A percentile compares a stretch with the other conserved stretches of the same genome.
Evolutionary conservation across 1,140 invertebrate genomes (phyloP).

Genomic region (Drosophila arizonae): DNA sequence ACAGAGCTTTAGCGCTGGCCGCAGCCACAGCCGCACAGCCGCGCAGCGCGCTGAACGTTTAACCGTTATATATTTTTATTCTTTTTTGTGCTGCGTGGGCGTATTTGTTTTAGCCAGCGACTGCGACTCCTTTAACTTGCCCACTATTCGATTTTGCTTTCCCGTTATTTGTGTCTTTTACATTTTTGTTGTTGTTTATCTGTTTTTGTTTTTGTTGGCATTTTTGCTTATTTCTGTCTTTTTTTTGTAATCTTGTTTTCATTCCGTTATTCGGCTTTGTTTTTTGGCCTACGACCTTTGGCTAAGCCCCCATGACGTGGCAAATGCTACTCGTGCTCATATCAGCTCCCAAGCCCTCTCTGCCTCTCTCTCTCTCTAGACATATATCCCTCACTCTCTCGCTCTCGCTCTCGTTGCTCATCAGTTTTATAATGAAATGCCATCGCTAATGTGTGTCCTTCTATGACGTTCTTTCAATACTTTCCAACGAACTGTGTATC

Average conservation of each 20-base stretch:
- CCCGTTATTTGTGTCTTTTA: conserved; percentile 27
- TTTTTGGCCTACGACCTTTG: conserved; percentile 44
- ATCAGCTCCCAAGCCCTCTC: conserved; percentile 11
- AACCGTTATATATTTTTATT: conserved; percentile 2
- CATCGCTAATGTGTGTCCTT: conserved; percentile 48
- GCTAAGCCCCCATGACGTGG: conserved; percentile 35
- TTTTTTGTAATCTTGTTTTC: conserved; percentile 14
- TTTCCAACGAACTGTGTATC: conserved; percentile 31
- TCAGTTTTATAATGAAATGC: conserved; percentile 46
- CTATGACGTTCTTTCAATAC: conserved; percentile 44
- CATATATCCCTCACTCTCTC: conserved; percentile 1
- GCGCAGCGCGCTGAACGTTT: background rate
- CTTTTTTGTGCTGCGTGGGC: conserved; percentile 10
- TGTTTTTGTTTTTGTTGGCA: background rate
- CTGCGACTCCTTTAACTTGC: background rate
- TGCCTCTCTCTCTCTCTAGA: background rate
- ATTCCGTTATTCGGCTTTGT: conserved; percentile 25
- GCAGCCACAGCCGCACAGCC: background rate
- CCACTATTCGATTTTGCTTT: conserved; percentile 1
- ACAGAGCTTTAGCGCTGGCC: background rate
- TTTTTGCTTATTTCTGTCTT: background rate
- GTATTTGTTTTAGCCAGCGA: conserved; percentile 4
- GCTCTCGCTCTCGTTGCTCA: conserved; percentile 17
- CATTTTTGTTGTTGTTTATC: conserved; percentile 23
- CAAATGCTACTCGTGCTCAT: conserved; percentile 34